Evolutionary conservation across 23 tunicate genomes (phyloP).

Genomic region (Trididemnum nubilum): DNA sequence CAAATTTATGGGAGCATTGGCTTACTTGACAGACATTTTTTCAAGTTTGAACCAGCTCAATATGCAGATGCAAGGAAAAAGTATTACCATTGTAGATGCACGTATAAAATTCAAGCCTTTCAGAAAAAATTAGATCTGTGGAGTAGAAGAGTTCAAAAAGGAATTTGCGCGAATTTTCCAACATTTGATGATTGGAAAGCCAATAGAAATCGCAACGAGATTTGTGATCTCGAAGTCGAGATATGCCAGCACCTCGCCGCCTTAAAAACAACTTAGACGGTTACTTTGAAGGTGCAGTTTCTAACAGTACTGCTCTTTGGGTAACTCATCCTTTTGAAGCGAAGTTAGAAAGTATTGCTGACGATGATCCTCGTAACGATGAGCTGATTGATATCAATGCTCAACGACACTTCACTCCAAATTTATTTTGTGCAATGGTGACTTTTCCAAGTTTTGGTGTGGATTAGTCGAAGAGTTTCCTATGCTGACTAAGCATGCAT

Average conservation of each 20-base stretch:
- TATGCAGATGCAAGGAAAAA: conserved; percentile 25
- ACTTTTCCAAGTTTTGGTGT: conserved; percentile 21
- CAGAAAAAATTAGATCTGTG: conserved; percentile 11
- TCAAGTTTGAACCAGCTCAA: conserved; percentile 22
- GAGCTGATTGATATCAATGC: conserved; percentile 31
- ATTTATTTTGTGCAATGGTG: conserved; percentile 25
- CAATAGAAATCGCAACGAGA: conserved; percentile 30
- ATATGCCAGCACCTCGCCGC: conserved; percentile 35
- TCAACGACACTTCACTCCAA: conserved; percentile 29
- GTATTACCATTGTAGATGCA: conserved; percentile 18
- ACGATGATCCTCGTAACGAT: conserved; percentile 26
- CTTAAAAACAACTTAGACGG: conserved; percentile 35
- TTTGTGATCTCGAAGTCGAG: conserved; percentile 34
- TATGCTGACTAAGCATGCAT: conserved; percentile 30
- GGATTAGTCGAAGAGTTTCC: conserved; percentile 26
- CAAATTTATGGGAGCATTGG: conserved; percentile 24
- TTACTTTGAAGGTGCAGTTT: conserved; percentile 41
- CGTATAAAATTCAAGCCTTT: conserved; percentile 14
- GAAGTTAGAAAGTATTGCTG: conserved; percentile 39
- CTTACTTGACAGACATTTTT: conserved; percentile 25
- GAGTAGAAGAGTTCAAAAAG: conserved; percentile 18
- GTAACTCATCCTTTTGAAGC: conserved; percentile 33
- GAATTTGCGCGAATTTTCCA: conserved; percentile 23
- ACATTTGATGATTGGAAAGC: conserved; percentile 25
- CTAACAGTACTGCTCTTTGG: conserved; percentile 39